These are phyloP conservation scores for Temnothorax longispinosus DNA, from an alignment of 1,140 invertebrate genomes.

Conservation along the genomic window DNA sequence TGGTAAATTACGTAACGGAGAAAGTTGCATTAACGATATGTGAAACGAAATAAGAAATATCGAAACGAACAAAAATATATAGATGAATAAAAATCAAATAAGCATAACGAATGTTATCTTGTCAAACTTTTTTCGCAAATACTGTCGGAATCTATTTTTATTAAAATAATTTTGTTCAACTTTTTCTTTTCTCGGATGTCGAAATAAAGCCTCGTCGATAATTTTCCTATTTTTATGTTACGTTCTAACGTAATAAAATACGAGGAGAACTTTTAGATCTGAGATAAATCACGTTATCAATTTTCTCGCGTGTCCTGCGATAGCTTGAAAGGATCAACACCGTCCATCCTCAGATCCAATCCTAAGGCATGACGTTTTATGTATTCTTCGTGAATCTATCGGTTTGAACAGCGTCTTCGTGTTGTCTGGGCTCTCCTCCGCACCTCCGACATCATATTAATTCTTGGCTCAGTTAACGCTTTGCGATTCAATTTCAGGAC, in stretches of 20 bases:
- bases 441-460: slow-evolving; percentile 29
- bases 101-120: neutral
- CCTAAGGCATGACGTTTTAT: neutral
- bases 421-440: neutral
- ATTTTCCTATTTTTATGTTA: neutral
- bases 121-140: neutral
- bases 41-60: neutral
- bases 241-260: neutral
- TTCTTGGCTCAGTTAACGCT: slow-evolving; percentile 21
- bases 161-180: neutral
- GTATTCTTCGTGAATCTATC: slow-evolving; percentile 8
- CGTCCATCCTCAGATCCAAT: slow-evolving; percentile 1
- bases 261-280: slow-evolving; percentile 3
- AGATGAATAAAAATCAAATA: neutral
- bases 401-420: neutral
- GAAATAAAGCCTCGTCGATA: neutral
- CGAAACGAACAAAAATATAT: neutral
- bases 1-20: neutral
- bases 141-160: neutral
- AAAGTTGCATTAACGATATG: neutral
- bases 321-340: neutral
- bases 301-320: neutral
- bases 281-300: slow-evolving; percentile 53
- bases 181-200: neutral
- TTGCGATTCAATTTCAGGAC: neutral